Conservation (phyloP, 2,797 vertebrate genomes). For the Spea hammondii region DNA sequence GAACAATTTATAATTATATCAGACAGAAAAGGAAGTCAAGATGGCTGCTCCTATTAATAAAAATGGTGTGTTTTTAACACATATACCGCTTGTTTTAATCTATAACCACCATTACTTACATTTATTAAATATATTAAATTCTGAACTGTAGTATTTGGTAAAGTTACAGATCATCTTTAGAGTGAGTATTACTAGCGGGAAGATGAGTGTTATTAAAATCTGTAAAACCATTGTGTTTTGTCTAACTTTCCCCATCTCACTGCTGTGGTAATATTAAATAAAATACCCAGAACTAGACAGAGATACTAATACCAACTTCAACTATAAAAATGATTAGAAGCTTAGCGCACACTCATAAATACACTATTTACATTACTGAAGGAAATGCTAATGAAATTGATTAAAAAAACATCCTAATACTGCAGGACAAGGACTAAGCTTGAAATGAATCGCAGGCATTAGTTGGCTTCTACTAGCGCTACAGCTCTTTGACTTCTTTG, state of each 20-base stretch:
- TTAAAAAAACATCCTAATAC: background rate
- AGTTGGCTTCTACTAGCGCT: background rate
- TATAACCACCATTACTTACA: too few species aligned
- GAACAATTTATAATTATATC: too few species aligned
- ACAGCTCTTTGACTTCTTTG: conserved; percentile 27
- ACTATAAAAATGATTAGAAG: background rate
- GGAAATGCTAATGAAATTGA: background rate
- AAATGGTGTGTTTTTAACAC: too few species aligned
- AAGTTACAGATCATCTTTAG: too few species aligned
- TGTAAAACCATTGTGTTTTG: too few species aligned
- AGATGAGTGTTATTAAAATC: too few species aligned
- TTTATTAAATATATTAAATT: too few species aligned
- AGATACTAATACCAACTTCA: background rate
- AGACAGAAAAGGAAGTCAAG: too few species aligned
- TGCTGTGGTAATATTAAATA: background rate
- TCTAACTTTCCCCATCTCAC: background rate
- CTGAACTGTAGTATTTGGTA: too few species aligned
- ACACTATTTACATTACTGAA: background rate
- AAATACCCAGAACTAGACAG: background rate
- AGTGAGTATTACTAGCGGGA: too few species aligned
- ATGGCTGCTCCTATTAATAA: too few species aligned
- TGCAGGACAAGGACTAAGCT: background rate
- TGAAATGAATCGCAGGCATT: background rate
- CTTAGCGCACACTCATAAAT: background rate
- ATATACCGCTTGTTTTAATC: too few species aligned